Evolutionary conservation across 2,888 invertebrate genomes (phyloP), one percentile per base, ranked within the genome.

Genomic region (Teleogryllus oceanicus): DNA sequence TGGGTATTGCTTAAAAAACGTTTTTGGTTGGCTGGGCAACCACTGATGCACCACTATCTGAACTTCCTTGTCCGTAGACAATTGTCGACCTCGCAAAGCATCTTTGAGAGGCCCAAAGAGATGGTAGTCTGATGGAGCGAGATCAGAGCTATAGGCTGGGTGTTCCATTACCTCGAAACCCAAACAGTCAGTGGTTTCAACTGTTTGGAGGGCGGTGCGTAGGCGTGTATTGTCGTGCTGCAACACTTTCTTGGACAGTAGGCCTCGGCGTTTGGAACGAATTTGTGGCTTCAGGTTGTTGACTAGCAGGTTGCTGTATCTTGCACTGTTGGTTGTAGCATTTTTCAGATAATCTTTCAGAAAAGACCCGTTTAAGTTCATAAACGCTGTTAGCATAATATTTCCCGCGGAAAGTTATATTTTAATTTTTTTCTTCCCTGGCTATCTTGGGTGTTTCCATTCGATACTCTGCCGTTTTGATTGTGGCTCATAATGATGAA

Each of bases 151-250:
- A 1, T 76, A 76, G 16, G 76, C 20, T 20, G 76, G 24, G 5
- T 76, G 76, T 76, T 76, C 76, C 76, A 76, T 1, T 1, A 76
- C 24, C 21, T 76, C 76, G 21, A 76, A 76, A 20, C 76, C 24
- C n/a, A 76, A 76, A 13, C 21, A 1, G 20, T 1, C 16, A 16
- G 13, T 76, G n/a, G 24, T 76, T 5, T 76, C 76, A 21, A 21
- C 21, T 16, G 76, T 76, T 4, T 76, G 76, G n/a, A 10, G n/a
- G 21, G 76, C 24, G 5, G 24, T 20, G 76, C 13, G 76, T 20
- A 5, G 74, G 76, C 21, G 76, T 4, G 24, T 24, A 76, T 76
- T 76, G 21, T 20, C 76, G 1, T 18, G 74, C 74, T 11, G 10
- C 74, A 74, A 74, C 37, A 37, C 37, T 37, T 37, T 37, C 37